Conservation (phyloP, 1,140 invertebrate species). For the Lepidostoma basale region DNA sequence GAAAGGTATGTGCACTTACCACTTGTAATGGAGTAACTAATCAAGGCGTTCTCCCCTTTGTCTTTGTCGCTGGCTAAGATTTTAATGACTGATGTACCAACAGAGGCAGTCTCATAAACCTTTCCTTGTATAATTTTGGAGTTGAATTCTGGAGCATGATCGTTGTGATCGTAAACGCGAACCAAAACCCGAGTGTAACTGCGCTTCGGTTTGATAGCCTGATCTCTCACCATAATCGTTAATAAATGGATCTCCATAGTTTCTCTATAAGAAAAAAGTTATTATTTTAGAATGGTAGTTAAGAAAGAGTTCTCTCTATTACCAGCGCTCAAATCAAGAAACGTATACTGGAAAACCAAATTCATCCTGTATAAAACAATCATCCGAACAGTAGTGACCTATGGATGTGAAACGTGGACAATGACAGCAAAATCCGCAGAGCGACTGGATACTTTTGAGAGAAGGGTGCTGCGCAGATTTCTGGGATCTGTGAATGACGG, state of each 20-base stretch:
- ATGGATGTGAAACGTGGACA: too few species aligned
- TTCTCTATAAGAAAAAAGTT: slow-evolving; percentile 57
- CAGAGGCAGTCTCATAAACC: slow-evolving; percentile 75
- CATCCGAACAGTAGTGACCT: too few species aligned
- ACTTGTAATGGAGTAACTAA: slow-evolving; percentile 81
- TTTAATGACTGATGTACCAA: slow-evolving; percentile 74
- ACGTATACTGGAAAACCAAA: too few species aligned
- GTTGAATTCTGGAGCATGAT: slow-evolving; percentile 83
- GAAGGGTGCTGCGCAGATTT: too few species aligned
- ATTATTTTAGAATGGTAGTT: neutral
- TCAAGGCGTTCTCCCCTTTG: slow-evolving; percentile 78
- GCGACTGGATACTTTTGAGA: too few species aligned
- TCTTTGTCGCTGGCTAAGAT: slow-evolving; percentile 82
- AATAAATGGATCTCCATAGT: slow-evolving; percentile 78
- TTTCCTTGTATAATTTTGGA: slow-evolving; percentile 75
- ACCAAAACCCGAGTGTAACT: slow-evolving; percentile 81
- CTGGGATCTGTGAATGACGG: too few species aligned
- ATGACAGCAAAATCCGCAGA: too few species aligned
- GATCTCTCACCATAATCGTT: slow-evolving; percentile 86
- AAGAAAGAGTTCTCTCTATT: neutral
- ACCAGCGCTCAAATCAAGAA: too few species aligned
- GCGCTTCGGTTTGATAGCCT: slow-evolving; percentile 78
- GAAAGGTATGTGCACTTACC: too few species aligned
- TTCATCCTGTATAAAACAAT: too few species aligned
- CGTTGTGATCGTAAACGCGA: slow-evolving; percentile 83